Conservation (phyloP, 1,140 invertebrate genomes). For the Hylaeus anthracinus region DNA sequence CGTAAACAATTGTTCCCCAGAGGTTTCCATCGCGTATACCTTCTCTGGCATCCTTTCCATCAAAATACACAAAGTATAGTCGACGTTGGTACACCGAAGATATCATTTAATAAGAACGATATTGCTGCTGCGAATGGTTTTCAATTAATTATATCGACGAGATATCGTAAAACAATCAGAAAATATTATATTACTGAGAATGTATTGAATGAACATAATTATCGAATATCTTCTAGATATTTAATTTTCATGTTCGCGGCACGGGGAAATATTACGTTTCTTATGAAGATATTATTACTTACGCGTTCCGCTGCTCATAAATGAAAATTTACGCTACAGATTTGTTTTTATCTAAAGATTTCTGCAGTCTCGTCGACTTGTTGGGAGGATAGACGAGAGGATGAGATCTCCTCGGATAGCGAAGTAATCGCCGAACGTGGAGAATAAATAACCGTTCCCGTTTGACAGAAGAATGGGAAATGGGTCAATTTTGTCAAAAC, state of each 20-base stretch:
- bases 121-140: not conserved
- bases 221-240: too few species aligned
- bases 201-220: too few species aligned
- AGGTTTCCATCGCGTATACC: not conserved
- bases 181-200: not conserved
- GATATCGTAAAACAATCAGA: not conserved
- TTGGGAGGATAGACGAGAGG: too few species aligned
- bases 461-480: constrained; percentile 1
- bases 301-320: too few species aligned
- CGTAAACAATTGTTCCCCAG: constrained; percentile 55
- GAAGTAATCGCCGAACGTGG: not conserved
- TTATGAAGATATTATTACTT: too few species aligned
- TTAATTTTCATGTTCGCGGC: too few species aligned
- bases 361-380: too few species aligned
- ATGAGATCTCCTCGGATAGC: not conserved
- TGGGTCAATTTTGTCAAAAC: constrained; percentile 35
- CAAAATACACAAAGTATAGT: constrained; percentile 5
- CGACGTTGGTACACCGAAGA: not conserved
- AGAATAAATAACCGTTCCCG: constrained; percentile 20
- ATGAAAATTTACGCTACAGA: too few species aligned
- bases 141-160: not conserved
- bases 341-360: not conserved
- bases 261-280: too few species aligned
- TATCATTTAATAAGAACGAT: not conserved
- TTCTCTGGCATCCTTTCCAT: not conserved